Base-by-base conservation (phyloP, 2,888 invertebrate species). In the Synanthedon myopaeformis region DNA sequence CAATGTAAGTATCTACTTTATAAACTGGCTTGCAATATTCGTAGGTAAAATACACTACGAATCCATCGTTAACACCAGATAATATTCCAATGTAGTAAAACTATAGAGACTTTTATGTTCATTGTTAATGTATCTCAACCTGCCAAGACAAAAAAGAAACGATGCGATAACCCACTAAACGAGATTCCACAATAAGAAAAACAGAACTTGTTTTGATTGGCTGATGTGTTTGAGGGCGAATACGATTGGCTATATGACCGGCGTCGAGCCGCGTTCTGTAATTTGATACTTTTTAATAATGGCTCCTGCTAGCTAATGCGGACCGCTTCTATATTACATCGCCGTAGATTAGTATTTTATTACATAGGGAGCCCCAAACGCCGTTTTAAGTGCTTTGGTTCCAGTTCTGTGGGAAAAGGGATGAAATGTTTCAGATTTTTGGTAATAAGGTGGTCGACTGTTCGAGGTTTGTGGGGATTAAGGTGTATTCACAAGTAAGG, bases 211-310 rank as follows among this genome's bases (percentile, higher is more conserved):
- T 67, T 61, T 63, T 69, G 73, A 86, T 87, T 87, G 86, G 86
- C 67, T 59, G 70, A 51, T 62, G 63, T 59, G 65, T 66, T 72
- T 75, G 74, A 77, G 76, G 76, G 69, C 66, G 70, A 63, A 58
- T 69, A 65, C 66, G 66, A 86, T 86, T 86, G 85, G 86, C 59
- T 66, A 66, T 55, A 61, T 67, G 62, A 63, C 64, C 63, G 64
- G 61, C 72, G 71, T 10, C 35, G 35, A 73, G 71, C 63, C 74
- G 74, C 82, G 83, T 80, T 83, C 76, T 55, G 86, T 79, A 86
- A 87, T 75, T 73, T 74, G 87, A 87, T 87, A 87, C 85, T 86
- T 87, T 87, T 87, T 86, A 86, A 86, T 86, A 86, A 87, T 86
- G 85, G 87, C 81, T 85, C 76, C 82, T 85, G 35, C 82, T 79